Base-by-base conservation (phyloP, 1,140 invertebrate genomes). In the Adelges cooleyi region DNA sequence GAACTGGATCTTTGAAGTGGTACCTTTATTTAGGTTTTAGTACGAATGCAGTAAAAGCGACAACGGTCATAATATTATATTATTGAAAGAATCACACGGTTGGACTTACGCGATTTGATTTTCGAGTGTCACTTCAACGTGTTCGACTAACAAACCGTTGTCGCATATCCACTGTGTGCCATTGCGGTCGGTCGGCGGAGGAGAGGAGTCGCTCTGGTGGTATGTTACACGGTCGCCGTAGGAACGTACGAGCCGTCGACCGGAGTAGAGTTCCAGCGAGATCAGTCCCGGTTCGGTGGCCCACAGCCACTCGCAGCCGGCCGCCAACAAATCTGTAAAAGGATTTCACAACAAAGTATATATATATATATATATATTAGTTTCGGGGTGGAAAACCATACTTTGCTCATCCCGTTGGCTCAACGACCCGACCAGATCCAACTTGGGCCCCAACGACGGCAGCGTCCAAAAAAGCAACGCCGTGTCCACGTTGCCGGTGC, bases 391-490 rank as follows among this genome's bases (percentile, higher is more conserved):
- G 5, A 33, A 33, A 33, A 62, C 56, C 56, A n/a, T 13, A 42
- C 6, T 29, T 48, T 15, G 20, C 56, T 20, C 42, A 6, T 62
- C 42, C 15, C 46, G 56, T 15, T 18, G 3, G 25, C 23, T 33
- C 17, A 62, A 33, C 13, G 56, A 62, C 15, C n/a, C 25, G 2
- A 46, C 13, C 9, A 62, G 20, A 11, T 17, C 2, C 5, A 62
- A n/a, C 46, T 62, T 62, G 0, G 42, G 11, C 33, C 46, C 56
- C 27, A 62, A 20, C 18, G 18, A 33, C 5, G 42, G 17, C 22
- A 46, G 11, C 13, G 44, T 9, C 56, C 56, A 62, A 20, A 62
- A 62, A 40, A 62, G 38, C 42, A 62, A 17, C n/a, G 56, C 40
- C 40, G 38, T 46, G 15, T 33, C 40, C 20, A 29, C 23, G 5